phyloP scores from a whole-genome alignment of 2,113 vertebrate genomes.

The Artemisiospiza belli region DNA sequence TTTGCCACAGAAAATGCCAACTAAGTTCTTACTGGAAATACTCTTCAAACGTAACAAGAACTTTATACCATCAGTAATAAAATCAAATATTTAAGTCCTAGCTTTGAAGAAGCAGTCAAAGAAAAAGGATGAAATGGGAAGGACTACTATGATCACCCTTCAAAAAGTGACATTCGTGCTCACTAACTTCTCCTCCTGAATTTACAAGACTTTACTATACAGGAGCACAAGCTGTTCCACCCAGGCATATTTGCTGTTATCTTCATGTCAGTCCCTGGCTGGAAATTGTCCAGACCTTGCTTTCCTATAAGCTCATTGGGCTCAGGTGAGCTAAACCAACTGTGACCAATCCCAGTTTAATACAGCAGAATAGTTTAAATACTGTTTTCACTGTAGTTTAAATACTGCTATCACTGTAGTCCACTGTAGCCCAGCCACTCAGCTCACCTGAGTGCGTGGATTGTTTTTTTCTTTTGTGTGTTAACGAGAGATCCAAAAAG shows the following conservation, averaged over 20 bases:
- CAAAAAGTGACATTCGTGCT: background rate
- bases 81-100: background rate
- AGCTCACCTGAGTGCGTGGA: background rate
- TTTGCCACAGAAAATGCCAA: background rate
- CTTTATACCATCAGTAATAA: background rate
- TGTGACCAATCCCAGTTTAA: background rate
- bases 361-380: background rate
- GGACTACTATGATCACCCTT: background rate
- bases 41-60: background rate
- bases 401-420: background rate
- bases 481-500: background rate
- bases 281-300: background rate
- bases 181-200: background rate
- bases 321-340: background rate
- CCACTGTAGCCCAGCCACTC: too few species aligned
- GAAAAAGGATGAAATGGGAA: background rate
- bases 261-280: background rate
- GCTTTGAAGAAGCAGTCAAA: background rate
- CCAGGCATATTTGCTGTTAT: background rate
- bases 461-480: background rate
- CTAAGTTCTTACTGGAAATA: background rate
- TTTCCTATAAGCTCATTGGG: background rate
- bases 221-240: background rate
- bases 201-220: background rate
- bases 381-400: background rate